Percentiles rank a stretch among this genome's conserved stretches.
phyloP scores from a whole-genome alignment of 1,140 invertebrate species.

The Drosophila baimaii region DNA sequence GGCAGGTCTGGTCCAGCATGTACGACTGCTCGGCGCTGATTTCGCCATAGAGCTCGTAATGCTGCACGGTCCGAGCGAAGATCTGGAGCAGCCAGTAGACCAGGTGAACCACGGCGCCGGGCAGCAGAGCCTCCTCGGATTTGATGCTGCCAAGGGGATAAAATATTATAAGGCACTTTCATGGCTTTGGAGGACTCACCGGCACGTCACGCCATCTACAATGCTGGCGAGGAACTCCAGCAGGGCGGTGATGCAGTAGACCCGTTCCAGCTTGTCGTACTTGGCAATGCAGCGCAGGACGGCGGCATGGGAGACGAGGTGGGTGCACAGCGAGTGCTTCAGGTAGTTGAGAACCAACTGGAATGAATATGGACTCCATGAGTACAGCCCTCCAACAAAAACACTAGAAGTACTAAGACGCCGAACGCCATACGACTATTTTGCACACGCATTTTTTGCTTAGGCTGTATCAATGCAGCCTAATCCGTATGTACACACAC shows the following conservation, averaged over 20 bases:
- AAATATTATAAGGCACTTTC: not conserved
- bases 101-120: constrained; percentile 90
- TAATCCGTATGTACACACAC: no score
- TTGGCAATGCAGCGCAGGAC: constrained; percentile 94
- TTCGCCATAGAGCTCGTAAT: constrained; percentile 85
- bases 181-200: constrained; percentile 41
- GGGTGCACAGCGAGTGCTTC: constrained; percentile 95
- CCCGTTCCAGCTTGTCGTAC: constrained; percentile 94
- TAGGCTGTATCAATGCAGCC: no score
- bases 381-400: no score
- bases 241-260: constrained; percentile 93
- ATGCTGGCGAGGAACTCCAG: constrained; percentile 94
- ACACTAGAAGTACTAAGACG: no score
- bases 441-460: no score
- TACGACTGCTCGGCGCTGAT: constrained; percentile 86
- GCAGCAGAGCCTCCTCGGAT: constrained; percentile 91
- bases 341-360: constrained; percentile 95
- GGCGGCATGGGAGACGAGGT: constrained; percentile 95
- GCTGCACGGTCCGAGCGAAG: constrained; percentile 87
- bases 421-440: no score
- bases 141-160: constrained; percentile 87
- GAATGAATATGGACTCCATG: not conserved
- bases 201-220: constrained; percentile 87
- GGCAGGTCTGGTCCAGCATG: constrained; percentile 89
- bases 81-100: constrained; percentile 93